Conservation (phyloP, 2,113 vertebrate species). For the Himantopus leucocephalus region DNA sequence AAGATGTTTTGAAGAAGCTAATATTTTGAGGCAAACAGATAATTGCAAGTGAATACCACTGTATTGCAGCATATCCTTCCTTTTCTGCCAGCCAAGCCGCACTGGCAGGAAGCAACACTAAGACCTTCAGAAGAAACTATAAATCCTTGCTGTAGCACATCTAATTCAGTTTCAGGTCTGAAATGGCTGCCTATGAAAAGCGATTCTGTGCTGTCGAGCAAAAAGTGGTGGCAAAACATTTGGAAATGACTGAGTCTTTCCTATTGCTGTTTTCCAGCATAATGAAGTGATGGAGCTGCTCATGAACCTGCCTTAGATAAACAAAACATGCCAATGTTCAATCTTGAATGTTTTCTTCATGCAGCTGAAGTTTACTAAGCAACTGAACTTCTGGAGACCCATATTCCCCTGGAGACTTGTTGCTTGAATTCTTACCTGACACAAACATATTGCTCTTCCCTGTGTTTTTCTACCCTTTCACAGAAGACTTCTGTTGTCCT, state of each 20-base stretch:
- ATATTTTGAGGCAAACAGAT: not conserved
- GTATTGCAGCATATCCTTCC: slow-evolving; percentile 34
- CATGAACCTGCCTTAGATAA: not conserved
- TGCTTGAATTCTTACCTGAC: not conserved
- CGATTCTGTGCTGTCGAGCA: not conserved
- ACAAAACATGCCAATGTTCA: too few species aligned
- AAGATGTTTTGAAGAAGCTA: not conserved
- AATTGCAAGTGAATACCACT: not conserved
- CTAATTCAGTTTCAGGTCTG: not conserved
- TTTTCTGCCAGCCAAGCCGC: not conserved
- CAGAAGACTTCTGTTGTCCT: not conserved
- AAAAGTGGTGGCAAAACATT: not conserved
- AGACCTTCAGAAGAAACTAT: not conserved
- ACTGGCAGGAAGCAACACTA: not conserved
- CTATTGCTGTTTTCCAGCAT: not conserved
- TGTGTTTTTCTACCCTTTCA: not conserved
- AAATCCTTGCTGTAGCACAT: not conserved
- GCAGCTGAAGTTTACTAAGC: not conserved
- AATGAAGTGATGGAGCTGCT: not conserved
- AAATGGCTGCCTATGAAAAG: not conserved
- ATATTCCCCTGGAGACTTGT: not conserved
- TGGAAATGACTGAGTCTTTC: not conserved
- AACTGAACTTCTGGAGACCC: not conserved
- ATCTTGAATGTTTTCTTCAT: not conserved
- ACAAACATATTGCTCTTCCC: not conserved